Percentiles rank a stretch among this genome's conserved stretches.
Conservation (phyloP, 2,797 vertebrate genomes). For the Tokudaia muenninki region DNA sequence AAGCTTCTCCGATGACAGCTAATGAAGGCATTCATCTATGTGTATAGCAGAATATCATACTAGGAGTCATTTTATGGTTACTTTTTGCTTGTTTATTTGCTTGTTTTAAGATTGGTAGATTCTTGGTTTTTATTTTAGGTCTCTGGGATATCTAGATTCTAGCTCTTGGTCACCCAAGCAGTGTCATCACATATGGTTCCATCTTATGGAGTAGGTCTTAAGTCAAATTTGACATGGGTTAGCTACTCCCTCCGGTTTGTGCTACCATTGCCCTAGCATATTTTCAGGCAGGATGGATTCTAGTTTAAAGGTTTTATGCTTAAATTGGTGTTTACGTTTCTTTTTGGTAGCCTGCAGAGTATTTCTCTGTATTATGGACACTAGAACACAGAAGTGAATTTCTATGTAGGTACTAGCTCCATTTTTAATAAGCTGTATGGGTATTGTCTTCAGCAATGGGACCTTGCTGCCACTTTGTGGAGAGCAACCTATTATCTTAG, state of each 20-base stretch:
- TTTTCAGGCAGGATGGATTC: neutral
- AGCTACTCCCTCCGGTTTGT: neutral
- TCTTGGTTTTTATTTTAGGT: neutral
- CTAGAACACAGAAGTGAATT: neutral
- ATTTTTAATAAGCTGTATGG: neutral
- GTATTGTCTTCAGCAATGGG: too few relatives aligned
- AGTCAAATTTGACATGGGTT: neutral
- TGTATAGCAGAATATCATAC: neutral
- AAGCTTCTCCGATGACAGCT: neutral
- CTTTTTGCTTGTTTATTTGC: neutral
- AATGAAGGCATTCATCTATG: neutral
- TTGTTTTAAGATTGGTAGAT: neutral
- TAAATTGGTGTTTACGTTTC: neutral
- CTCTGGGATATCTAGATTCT: neutral
- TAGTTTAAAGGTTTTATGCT: neutral
- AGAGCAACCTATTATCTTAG: neutral
- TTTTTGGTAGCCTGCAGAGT: neutral
- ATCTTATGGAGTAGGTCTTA: neutral
- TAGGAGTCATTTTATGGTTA: neutral
- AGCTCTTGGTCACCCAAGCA: too few relatives aligned
- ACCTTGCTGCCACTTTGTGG: neutral
- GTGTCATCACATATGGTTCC: neutral
- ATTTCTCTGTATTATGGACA: neutral
- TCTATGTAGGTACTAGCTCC: neutral
- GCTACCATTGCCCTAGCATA: neutral